Evolutionary conservation across 2,797 vertebrate genomes (phyloP), one percentile per base, ranked within the genome.

Genomic region (Parambassis ranga): DNA sequence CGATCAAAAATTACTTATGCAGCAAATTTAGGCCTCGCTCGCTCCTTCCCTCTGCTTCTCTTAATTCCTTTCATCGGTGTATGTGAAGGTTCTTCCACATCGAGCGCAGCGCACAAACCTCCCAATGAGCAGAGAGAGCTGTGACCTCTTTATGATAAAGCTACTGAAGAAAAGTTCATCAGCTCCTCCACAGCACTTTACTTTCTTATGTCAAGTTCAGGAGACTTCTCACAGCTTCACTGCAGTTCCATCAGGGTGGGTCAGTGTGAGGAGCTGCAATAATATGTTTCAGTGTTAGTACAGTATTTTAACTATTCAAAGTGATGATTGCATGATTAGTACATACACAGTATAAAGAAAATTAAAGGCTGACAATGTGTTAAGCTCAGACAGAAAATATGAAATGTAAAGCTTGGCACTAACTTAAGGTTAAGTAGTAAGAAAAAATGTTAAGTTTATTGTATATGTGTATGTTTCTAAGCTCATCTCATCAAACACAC

Each of bases 1-100:
- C 77, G 85, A 90, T 87, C 73, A 65, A 69, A 82, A 82, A 79
- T 83, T 64, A 84, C 83, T 71, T 69, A 83, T 83, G 75, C 80
- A 75, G 83, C 80, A 61, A 73, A 75, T 85, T 81, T 49, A 33
- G 60, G 41, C 52, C 6, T 5, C 13, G 20, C 24, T 60, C 52
- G 20, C 24, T 60, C 52, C 35, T 70, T 69, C 36, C 5, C 49
- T 42, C 59, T 44, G 71, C 58, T 79, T 56, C 73, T 65, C 51
- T 81, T 81, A 76, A 84, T 69, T 77, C 84, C 72, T 84, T 84
- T 85, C 73, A 84, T 84, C 82, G 47, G 68, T 32, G 16, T 14
- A 43, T 1, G 55, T 16, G 59, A 49, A 73, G 70, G 68, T 63
- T 70, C 70, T 65, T 47, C 51, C 66, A 4, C 65, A 84, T 87